These are phyloP conservation scores for Rhabdomys dilectus DNA, from an alignment of 2,113 vertebrate species.

Conservation along the genomic window DNA sequence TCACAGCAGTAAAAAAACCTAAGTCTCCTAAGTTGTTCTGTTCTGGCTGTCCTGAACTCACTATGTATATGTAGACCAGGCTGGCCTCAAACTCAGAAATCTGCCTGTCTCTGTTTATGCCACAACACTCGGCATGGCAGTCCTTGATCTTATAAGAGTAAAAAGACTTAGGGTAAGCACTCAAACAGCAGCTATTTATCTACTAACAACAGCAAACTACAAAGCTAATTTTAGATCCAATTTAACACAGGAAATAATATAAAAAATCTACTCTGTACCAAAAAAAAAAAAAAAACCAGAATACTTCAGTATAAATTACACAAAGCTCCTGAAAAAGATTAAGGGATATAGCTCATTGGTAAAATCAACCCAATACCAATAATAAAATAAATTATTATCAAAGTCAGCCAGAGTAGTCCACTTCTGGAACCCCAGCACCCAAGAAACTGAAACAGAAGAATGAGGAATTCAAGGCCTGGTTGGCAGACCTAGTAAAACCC, in stretches of 20 bases:
- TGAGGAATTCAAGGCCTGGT: neutral
- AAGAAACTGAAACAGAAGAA: neutral
- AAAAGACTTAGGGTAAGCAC: neutral
- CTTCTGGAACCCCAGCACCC: neutral
- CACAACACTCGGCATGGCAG: neutral
- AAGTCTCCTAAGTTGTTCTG: neutral
- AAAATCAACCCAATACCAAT: neutral
- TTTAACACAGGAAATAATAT: neutral
- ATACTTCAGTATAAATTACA: neutral
- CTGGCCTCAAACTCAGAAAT: neutral
- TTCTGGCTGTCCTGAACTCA: neutral
- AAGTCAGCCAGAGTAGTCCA: too few relatives aligned
- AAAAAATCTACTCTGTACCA: neutral
- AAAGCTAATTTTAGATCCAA: neutral
- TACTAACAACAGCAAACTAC: neutral
- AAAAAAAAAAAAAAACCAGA: conserved; percentile 22
- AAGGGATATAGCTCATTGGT: neutral
- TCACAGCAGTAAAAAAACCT: neutral
- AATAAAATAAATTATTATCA: neutral
- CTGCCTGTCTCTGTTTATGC: neutral
- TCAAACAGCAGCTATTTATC: neutral
- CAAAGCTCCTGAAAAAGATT: neutral
- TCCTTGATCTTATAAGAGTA: neutral
- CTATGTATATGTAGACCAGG: neutral
- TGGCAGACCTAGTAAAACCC: neutral